Evolutionary conservation across 2,113 vertebrate species (phyloP).

Genomic region (Cichladusa arquata): DNA sequence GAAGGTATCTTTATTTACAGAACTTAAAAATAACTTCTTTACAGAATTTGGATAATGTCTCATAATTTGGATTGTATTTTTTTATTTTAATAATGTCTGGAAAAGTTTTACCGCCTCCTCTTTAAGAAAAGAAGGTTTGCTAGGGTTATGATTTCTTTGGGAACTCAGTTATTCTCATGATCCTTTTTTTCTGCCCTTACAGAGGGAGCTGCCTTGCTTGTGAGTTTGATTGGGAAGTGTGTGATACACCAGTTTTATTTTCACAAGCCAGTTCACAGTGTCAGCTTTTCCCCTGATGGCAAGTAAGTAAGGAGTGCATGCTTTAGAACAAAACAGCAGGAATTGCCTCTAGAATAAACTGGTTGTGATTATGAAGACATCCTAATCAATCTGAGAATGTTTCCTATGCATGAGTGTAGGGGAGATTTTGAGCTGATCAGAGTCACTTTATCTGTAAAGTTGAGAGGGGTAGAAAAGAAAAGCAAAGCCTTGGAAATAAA

Average conservation of each 20-base stretch:
- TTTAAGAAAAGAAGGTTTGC: neutral
- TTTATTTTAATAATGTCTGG: neutral
- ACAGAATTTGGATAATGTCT: neutral
- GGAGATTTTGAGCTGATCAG: neutral
- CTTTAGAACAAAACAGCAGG: neutral
- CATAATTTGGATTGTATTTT: neutral
- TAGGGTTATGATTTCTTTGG: neutral
- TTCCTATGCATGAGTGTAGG: fast-evolving
- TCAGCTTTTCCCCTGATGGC: constrained; percentile 93
- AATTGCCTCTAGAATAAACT: neutral
- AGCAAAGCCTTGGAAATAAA: neutral
- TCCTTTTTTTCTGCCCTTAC: neutral
- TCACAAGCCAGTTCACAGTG: constrained; percentile 87
- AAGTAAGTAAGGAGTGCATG: constrained; percentile 70
- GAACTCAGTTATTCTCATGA: fast-evolving
- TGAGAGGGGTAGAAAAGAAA: neutral
- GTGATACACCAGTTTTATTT: constrained; percentile 91
- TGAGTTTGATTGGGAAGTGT: constrained; percentile 85
- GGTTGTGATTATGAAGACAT: neutral
- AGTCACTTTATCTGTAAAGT: neutral
- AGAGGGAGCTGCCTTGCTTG: constrained; percentile 89
- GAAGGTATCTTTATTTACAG: neutral
- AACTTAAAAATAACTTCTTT: neutral
- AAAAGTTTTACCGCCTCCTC: fast-evolving
- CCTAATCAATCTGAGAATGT: neutral